phyloP scores from a whole-genome alignment of 2,113 vertebrate genomes.

The Tyrannus savana region DNA sequence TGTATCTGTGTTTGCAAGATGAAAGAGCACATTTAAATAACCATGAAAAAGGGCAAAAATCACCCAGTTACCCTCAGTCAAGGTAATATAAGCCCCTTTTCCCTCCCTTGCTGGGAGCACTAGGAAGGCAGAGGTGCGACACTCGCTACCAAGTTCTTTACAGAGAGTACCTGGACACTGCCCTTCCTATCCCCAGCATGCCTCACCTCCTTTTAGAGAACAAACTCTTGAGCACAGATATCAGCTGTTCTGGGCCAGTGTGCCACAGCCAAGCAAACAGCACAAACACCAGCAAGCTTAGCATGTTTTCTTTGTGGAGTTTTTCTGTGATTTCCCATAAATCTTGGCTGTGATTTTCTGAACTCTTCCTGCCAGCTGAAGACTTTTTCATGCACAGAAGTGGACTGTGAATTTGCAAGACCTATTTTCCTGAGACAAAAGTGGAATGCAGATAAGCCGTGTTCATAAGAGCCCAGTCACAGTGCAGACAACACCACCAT shows the following conservation, averaged over 20 bases:
- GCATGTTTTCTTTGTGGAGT: neutral
- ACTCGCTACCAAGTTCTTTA: neutral
- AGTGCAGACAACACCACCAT: fast-evolving
- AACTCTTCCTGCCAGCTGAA: neutral
- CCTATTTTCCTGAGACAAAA: neutral
- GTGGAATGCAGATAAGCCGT: neutral
- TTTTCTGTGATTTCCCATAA: neutral
- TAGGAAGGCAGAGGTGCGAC: neutral
- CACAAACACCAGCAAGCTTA: neutral
- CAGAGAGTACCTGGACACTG: fast-evolving
- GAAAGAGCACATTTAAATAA: neutral
- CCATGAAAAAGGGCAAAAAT: neutral
- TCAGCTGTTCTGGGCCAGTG: neutral
- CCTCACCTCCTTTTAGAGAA: neutral
- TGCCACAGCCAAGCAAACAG: neutral
- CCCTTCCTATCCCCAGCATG: neutral
- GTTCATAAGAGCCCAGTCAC: neutral
- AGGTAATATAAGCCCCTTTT: neutral
- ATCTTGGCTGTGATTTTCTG: neutral
- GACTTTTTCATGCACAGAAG: neutral
- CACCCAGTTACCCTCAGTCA: neutral
- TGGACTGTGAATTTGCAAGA: neutral
- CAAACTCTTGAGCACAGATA: neutral
- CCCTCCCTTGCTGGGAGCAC: neutral
- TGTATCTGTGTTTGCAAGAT: neutral